Evolutionary conservation across 37 sponge, comb jelly and placozoan genomes (phyloP).

Genomic region (Eunapius fragilis): DNA sequence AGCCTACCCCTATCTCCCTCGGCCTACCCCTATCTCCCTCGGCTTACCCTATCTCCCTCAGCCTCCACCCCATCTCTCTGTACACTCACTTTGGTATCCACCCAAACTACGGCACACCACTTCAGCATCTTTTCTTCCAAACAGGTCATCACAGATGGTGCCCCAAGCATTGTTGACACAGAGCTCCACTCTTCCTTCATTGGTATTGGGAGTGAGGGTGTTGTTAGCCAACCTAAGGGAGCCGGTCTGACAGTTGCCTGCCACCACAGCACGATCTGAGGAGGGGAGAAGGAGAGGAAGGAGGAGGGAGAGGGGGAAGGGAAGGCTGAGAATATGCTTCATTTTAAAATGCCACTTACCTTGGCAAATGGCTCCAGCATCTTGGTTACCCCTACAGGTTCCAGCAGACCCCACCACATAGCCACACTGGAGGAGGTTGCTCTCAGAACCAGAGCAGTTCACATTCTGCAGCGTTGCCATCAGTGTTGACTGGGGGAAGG

Average conservation of each 20-base stretch:
- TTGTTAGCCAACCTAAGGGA: constrained; percentile 21
- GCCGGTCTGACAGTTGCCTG: constrained; percentile 14
- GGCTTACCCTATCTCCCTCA: background rate
- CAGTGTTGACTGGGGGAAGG: background rate
- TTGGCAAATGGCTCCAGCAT: constrained; percentile 29
- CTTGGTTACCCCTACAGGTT: constrained; percentile 18
- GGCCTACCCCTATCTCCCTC: background rate
- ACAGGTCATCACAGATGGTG: constrained; percentile 36
- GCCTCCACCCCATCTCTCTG: background rate
- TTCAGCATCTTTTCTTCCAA: constrained; percentile 22
- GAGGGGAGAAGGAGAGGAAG: background rate
- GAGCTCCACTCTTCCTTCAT: constrained; percentile 49
- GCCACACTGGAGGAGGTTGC: constrained; percentile 17
- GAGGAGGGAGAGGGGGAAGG: background rate
- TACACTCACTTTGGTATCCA: background rate
- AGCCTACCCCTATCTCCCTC: background rate
- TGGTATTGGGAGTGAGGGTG: background rate
- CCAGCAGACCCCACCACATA: background rate
- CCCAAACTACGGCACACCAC: constrained; percentile 45
- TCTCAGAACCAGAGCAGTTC: constrained; percentile 29
- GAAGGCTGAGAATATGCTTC: background rate
- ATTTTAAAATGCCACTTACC: background rate
- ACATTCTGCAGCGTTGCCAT: constrained; percentile 7
- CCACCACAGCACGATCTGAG: background rate
- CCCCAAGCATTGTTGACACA: constrained; percentile 61